Conservation (phyloP, 2,888 invertebrate species). For the Lottia scabra region DNA sequence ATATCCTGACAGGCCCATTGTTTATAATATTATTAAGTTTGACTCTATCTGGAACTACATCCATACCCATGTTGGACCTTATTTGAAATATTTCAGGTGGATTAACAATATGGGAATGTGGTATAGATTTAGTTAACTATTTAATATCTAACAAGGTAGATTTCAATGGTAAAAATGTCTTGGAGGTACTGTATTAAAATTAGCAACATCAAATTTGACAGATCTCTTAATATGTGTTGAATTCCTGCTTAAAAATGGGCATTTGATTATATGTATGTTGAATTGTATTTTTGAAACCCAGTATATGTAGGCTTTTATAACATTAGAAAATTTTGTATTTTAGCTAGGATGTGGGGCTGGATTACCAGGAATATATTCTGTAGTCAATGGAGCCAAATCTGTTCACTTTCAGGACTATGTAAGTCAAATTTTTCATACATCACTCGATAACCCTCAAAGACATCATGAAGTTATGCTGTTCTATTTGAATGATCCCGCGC, state of each 20-base stretch:
- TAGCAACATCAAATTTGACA: no score
- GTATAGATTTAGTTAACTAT: constrained; percentile 82
- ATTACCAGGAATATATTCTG: constrained; percentile 84
- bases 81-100: constrained; percentile 78
- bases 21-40: no score
- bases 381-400: constrained; percentile 75
- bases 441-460: no score
- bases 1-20: no score
- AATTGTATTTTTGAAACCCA: no score
- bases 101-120: constrained; percentile 96
- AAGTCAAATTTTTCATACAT: constrained; percentile 70
- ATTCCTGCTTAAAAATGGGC: neutral
- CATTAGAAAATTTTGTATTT: no score
- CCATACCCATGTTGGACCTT: no score
- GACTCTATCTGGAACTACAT: no score
- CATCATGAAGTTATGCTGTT: no score
- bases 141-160: constrained; percentile 31
- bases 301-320: neutral
- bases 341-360: constrained; percentile 92
- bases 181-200: constrained; percentile 74
- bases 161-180: constrained; percentile 73
- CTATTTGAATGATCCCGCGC: no score
- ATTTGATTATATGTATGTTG: no score
- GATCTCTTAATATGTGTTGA: neutral
- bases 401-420: constrained; percentile 96